Percentiles rank a stretch among this genome's conserved stretches.
Conservation (phyloP, 2,797 vertebrate genomes). For the Onychomys leucogaster region DNA sequence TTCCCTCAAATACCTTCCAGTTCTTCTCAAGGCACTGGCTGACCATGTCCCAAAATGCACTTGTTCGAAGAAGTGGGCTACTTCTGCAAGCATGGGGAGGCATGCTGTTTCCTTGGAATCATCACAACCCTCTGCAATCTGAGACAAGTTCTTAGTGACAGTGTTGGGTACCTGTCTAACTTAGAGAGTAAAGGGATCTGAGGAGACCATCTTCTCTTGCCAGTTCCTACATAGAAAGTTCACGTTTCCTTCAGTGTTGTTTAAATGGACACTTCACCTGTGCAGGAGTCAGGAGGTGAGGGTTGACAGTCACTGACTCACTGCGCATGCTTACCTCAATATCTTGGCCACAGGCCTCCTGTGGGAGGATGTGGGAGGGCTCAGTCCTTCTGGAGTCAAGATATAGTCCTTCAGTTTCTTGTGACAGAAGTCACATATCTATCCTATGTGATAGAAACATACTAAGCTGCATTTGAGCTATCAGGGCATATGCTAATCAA, state of each 20-base stretch:
- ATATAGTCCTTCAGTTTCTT: neutral
- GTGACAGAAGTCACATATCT: neutral
- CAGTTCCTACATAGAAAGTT: neutral
- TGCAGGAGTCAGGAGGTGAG: neutral
- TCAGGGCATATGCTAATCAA: neutral
- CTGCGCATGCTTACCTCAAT: neutral
- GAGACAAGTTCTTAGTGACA: neutral
- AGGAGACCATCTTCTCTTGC: neutral
- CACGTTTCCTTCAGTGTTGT: neutral
- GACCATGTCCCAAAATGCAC: neutral
- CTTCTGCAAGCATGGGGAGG: neutral
- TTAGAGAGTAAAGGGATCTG: neutral
- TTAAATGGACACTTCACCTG: neutral
- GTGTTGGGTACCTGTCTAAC: rapidly evolving
- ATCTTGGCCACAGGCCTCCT: neutral
- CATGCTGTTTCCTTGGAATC: neutral
- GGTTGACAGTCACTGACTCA: neutral
- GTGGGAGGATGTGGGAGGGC: neutral
- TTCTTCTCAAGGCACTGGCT: neutral
- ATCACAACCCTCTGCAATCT: neutral
- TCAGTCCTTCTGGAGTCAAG: neutral
- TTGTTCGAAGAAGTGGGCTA: neutral
- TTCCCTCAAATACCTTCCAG: neutral
- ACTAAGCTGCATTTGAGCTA: neutral
- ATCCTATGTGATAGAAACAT: neutral